Conservation (phyloP, 2,113 vertebrate species). For the Halcyon senegalensis region DNA sequence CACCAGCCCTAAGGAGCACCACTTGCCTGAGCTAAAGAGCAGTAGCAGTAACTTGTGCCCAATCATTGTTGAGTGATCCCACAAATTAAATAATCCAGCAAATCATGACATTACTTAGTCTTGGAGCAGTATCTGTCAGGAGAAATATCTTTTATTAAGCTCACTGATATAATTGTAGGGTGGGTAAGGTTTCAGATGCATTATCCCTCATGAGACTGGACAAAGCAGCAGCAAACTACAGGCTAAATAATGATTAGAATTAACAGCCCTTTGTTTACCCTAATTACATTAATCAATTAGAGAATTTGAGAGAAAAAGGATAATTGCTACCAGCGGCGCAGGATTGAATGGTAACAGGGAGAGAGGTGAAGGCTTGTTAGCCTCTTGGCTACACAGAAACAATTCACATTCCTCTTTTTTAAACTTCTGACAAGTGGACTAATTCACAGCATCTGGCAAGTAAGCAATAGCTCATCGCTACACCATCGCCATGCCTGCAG, state of each 20-base stretch:
- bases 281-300: constrained; percentile 45
- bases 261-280: constrained; percentile 18
- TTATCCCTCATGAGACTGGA: background rate
- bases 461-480: background rate
- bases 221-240: background rate
- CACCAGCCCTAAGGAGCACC: background rate
- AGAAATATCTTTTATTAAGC: background rate
- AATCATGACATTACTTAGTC: background rate
- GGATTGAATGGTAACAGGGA: background rate
- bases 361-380: constrained; percentile 33
- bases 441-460: constrained; percentile 21
- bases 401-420: background rate
- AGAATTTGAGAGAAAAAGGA: constrained; percentile 17
- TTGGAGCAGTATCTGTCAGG: background rate
- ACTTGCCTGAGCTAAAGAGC: background rate
- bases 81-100: background rate
- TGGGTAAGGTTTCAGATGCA: background rate
- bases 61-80: background rate
- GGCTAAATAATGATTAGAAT: constrained; percentile 8
- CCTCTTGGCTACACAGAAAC: constrained; percentile 3
- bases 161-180: background rate
- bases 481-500: background rate
- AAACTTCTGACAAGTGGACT: constrained; percentile 10
- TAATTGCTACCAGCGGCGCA: constrained; percentile 12
- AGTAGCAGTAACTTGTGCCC: background rate